These are phyloP conservation scores for Allygus modestus DNA, from an alignment of 2,888 invertebrate species.

Conservation along the genomic window DNA sequence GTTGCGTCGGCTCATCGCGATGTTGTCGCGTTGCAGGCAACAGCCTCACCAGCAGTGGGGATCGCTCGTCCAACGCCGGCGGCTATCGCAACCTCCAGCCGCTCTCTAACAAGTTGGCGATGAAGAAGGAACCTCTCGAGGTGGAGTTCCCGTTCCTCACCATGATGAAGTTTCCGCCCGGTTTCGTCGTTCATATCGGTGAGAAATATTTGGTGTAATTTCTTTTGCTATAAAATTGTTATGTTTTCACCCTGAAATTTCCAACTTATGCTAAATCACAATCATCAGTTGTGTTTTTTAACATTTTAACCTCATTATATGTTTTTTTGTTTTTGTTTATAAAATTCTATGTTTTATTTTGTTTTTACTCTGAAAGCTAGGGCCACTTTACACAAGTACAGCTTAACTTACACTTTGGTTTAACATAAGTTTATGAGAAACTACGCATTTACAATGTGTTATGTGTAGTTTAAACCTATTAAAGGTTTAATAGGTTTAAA, in stretches of 20 bases:
- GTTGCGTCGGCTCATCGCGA: neutral
- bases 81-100: slow-evolving; percentile 71
- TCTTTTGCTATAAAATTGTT: slow-evolving; percentile 54
- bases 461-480: too few relatives aligned
- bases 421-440: too few relatives aligned
- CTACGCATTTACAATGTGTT: too few relatives aligned
- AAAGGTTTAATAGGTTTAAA: too few relatives aligned
- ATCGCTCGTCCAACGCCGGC: slow-evolving; percentile 79
- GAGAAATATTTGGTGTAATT: slow-evolving; percentile 67
- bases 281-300: too few relatives aligned
- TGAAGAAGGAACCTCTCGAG: slow-evolving; percentile 71
- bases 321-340: too few relatives aligned
- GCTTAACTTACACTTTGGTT: too few relatives aligned
- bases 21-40: slow-evolving; percentile 78
- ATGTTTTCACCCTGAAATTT: slow-evolving; percentile 12
- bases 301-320: too few relatives aligned
- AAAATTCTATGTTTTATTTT: too few relatives aligned
- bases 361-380: too few relatives aligned
- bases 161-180: slow-evolving; percentile 92
- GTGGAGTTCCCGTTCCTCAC: slow-evolving; percentile 96
- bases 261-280: too few relatives aligned
- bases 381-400: too few relatives aligned
- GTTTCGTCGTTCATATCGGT: slow-evolving; percentile 94
- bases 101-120: slow-evolving; percentile 60
- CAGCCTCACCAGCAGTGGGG: slow-evolving; percentile 84